Conservation (phyloP, 2,888 invertebrate species). For the Clunio marinus region DNA sequence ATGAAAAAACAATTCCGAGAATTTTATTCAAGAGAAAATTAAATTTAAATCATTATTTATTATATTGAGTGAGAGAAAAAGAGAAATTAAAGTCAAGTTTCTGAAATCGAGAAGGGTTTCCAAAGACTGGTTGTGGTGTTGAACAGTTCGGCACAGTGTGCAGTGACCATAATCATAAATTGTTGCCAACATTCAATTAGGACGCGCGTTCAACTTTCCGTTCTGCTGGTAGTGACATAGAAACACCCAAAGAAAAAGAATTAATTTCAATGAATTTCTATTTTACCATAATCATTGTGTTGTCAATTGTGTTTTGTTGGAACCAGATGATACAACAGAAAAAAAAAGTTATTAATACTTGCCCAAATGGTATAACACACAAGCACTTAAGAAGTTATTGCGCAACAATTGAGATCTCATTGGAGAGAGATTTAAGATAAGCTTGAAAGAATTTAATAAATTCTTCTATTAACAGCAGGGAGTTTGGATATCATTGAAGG, state of each 20-base stretch:
- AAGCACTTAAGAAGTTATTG: slow-evolving; percentile 33
- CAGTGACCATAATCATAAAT: slow-evolving; percentile 33
- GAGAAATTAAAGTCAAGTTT: neutral
- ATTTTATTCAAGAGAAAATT: slow-evolving; percentile 24
- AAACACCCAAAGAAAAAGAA: neutral
- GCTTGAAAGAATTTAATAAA: slow-evolving; percentile 1
- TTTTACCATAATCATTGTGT: neutral
- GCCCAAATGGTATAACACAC: neutral
- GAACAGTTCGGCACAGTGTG: neutral
- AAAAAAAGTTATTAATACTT: slow-evolving; percentile 9
- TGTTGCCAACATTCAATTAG: slow-evolving; percentile 38
- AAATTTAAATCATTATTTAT: slow-evolving; percentile 35
- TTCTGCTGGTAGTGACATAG: slow-evolving; percentile 31
- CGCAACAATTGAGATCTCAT: slow-evolving; percentile 35
- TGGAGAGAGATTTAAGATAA: slow-evolving; percentile 11
- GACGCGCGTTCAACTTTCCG: slow-evolving; percentile 18
- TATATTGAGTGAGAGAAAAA: too few species aligned
- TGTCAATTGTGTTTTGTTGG: slow-evolving; percentile 11
- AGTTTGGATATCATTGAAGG: neutral
- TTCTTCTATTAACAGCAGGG: slow-evolving; percentile 12
- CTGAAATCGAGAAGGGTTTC: slow-evolving; percentile 23
- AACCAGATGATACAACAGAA: slow-evolving; percentile 17
- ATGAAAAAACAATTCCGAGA: slow-evolving; percentile 15
- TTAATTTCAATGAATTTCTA: slow-evolving; percentile 27
- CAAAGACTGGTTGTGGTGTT: neutral